Evolutionary conservation across 92 coral and sea anemone genomes (phyloP), one percentile per base, ranked within the genome.

Genomic region (Palythoa grandis): DNA sequence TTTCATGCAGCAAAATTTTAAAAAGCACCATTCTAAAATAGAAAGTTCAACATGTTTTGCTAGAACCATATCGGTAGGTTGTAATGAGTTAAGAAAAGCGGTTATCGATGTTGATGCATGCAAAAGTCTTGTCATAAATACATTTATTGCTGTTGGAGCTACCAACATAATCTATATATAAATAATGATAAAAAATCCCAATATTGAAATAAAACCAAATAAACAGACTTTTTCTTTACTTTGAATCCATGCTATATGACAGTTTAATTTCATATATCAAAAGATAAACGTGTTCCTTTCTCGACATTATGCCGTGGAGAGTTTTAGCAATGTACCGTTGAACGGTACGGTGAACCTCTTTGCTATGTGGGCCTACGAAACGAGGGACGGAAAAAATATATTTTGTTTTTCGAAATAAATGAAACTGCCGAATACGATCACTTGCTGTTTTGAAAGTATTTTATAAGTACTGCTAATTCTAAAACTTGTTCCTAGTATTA

Each of bases 191-290:
- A 65, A 66, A 79, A 79, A 79, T 11, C 84, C 84, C 58, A 39
- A 66, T 47, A 80, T 80, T 80, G 74, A 35, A 65, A 80, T 80
- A 66, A 65, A 80, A 65, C 70, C 74, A 80, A 80, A 80, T 40
- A 80, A 43, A 80, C 63, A 25, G 50, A 67, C 72, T 47, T 47
- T 80, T 40, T 80, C 85, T 80, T 80, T 80, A 80, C 61, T 63
- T 48, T 66, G 61, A 80, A 25, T 80, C 58, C 53, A 16, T 65
- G 74, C 13, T 57, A 5, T 37, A 67, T 80, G 85, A 80, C 85
- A 80, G 74, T 63, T 80, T 25, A 8, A 69, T 43, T 60, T 65
- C 37, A n/a, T 38, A 68, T 79, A 37, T 56, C 40, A 50, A 79
- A 61, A 67, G 60, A 58, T 43, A 43, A 16, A 52, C 73, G 35